Conservation (phyloP, 2,797 vertebrate genomes). For the Scomberomorus guttatus region DNA sequence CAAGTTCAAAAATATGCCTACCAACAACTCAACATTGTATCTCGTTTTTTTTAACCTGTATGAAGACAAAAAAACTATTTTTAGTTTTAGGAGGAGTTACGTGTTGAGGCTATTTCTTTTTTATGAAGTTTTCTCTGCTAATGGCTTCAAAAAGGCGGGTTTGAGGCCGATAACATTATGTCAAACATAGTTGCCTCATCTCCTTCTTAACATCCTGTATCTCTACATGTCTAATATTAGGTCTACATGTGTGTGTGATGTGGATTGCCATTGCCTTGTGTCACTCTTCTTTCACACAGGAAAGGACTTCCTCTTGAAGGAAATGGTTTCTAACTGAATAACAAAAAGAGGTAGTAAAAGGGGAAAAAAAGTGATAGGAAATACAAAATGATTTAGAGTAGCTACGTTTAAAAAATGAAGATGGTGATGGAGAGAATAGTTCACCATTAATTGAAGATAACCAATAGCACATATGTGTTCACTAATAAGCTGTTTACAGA, state of each 20-base stretch:
- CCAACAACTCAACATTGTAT: too few species aligned
- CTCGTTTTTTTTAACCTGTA: too few species aligned
- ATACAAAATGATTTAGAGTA: not conserved
- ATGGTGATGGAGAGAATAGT: not conserved
- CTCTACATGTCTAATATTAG: not conserved
- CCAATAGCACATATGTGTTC: not conserved
- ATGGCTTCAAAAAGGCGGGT: not conserved
- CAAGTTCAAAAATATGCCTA: too few species aligned
- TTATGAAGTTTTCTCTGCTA: not conserved
- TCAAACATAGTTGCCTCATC: not conserved
- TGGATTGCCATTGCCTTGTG: not conserved
- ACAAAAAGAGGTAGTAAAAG: not conserved
- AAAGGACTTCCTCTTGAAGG: not conserved
- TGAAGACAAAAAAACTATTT: too few species aligned
- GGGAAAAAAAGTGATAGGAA: too few species aligned
- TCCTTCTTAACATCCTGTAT: too few species aligned
- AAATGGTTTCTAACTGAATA: constrained; percentile 1
- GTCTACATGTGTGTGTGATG: fast-evolving
- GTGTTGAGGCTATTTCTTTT: not conserved
- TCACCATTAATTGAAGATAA: not conserved
- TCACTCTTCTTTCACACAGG: not conserved
- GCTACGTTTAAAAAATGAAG: not conserved
- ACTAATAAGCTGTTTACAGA: not conserved
- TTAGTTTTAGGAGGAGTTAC: too few species aligned
- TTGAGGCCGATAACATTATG: not conserved